phyloP scores from a whole-genome alignment of 2,113 vertebrate species.

The Apaloderma vittatum region DNA sequence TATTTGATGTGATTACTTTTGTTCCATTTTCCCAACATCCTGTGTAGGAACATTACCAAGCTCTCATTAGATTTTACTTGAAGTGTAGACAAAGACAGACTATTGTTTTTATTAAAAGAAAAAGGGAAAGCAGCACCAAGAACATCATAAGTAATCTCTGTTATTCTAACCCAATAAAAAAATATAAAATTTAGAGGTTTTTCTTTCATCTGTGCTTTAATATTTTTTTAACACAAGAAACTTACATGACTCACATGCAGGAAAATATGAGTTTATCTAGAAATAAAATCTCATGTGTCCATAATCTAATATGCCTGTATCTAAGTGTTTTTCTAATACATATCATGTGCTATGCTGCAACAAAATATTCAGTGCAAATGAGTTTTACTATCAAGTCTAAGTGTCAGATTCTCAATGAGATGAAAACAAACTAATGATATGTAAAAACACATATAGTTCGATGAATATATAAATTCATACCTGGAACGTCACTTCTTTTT shows the following conservation, averaged over 20 bases:
- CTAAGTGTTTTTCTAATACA: neutral
- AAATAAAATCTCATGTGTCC: neutral
- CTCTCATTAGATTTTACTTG: slow-evolving; percentile 39
- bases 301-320: neutral
- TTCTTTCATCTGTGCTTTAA: neutral
- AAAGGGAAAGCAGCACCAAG: slow-evolving; percentile 13
- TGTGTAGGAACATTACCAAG: slow-evolving; percentile 18
- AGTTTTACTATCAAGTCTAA: neutral
- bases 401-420: neutral
- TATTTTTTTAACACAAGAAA: neutral
- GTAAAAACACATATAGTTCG: neutral
- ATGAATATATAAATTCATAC: slow-evolving; percentile 68
- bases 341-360: neutral
- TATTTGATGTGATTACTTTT: slow-evolving; percentile 2
- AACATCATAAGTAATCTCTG: neutral
- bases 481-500: slow-evolving; percentile 87
- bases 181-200: neutral
- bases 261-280: neutral
- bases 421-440: neutral
- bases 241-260: neutral
- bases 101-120: slow-evolving; percentile 16
- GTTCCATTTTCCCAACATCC: slow-evolving; percentile 45
- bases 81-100: slow-evolving; percentile 19
- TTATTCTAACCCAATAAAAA: neutral
- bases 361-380: neutral